These are phyloP conservation scores for Ochlodes sylvanus DNA, from an alignment of 2,888 invertebrate species.

Conservation along the genomic window DNA sequence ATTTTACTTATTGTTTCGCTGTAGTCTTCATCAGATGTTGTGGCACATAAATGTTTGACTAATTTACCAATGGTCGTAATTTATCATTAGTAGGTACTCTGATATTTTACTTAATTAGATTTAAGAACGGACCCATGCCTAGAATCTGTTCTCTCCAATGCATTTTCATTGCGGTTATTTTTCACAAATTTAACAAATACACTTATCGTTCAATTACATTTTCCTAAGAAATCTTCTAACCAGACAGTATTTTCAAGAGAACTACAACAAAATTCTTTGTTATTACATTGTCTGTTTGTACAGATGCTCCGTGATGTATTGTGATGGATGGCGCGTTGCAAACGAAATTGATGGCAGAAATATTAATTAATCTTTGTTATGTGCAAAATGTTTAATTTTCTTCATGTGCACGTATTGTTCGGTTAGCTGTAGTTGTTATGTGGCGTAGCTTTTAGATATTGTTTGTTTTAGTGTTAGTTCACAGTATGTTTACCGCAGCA, in stretches of 20 bases:
- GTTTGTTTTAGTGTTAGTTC: conserved; percentile 3
- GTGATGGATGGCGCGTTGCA: conserved; percentile 48
- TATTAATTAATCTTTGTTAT: conserved; percentile 45
- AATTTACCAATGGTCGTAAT: no score
- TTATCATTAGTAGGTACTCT: no score
- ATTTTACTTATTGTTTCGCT: conserved; percentile 3
- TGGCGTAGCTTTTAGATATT: not conserved
- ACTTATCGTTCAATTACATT: not conserved
- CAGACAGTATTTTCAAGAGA: conserved; percentile 24
- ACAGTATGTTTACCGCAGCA: not conserved
- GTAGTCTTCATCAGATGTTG: not conserved
- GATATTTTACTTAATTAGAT: not conserved
- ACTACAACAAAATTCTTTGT: conserved; percentile 30
- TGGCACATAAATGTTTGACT: no score
- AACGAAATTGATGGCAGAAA: conserved; percentile 42
- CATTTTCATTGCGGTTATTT: not conserved
- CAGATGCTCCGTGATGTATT: conserved; percentile 50
- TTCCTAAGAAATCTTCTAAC: not conserved
- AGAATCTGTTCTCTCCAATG: not conserved
- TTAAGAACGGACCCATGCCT: not conserved
- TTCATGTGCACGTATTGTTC: conserved; percentile 12
- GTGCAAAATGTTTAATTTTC: conserved; percentile 33
- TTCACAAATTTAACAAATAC: not conserved
- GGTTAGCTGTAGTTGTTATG: not conserved
- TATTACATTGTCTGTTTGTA: conserved; percentile 39